Evolutionary conservation across 2,888 invertebrate genomes (phyloP).

Genomic region (Eupeodes luniger): DNA sequence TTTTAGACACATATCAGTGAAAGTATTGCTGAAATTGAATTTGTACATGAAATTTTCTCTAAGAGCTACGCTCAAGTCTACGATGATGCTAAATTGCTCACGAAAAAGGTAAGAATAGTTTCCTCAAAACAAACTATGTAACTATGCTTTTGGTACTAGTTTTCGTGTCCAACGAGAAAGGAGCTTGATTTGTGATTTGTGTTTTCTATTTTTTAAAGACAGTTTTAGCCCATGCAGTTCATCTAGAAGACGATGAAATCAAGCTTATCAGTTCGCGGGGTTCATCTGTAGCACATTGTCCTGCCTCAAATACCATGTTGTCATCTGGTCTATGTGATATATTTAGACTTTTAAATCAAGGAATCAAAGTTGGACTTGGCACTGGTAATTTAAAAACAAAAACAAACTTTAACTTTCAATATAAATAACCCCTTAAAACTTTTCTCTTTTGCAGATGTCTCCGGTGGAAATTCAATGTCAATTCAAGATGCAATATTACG

Average conservation of each 20-base stretch:
- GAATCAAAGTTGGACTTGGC: constrained; percentile 92
- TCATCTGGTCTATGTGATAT: constrained; percentile 93
- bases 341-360: constrained; percentile 86
- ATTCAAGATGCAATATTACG: constrained; percentile 91
- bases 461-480: constrained; percentile 91
- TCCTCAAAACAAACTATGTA: not conserved
- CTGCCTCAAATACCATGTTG: constrained; percentile 92
- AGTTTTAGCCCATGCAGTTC: constrained; percentile 93
- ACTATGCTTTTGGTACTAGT: too few relatives aligned
- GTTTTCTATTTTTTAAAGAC: constrained; percentile 81
- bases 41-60: constrained; percentile 86
- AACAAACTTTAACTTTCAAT: not conserved
- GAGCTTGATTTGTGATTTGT: too few relatives aligned
- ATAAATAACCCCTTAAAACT: fast-evolving
- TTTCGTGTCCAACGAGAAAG: too few relatives aligned
- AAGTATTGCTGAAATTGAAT: constrained; percentile 89
- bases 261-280: constrained; percentile 86
- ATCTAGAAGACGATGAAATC: constrained; percentile 90
- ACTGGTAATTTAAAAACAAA: constrained; percentile 87
- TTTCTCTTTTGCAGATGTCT: constrained; percentile 87
- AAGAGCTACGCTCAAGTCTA: constrained; percentile 91
- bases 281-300: constrained; percentile 92
- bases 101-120: constrained; percentile 87
- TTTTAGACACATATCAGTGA: constrained; percentile 93
- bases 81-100: constrained; percentile 89